Base-by-base conservation (phyloP, 2,113 vertebrate genomes). In the Mesitornis unicolor region DNA sequence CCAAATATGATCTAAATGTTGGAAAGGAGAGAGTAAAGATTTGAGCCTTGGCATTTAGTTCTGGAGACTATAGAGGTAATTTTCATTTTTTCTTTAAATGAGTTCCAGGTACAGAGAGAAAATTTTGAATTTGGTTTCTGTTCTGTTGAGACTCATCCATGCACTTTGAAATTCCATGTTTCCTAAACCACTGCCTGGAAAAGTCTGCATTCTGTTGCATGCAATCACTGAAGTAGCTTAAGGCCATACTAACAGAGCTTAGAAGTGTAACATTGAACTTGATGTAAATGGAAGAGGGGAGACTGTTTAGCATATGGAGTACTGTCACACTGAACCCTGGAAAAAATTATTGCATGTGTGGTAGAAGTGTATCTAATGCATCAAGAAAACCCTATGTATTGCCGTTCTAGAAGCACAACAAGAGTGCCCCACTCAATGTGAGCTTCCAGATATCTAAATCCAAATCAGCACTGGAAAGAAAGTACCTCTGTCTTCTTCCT, bases 231-330 rank as follows among this genome's bases (percentile, higher is more conserved):
- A 93, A 54, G 13, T 53, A 91, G 67, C 95, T 84, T 69, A 59
- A 90, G 86, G 84, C 53, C 38, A 59, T 63, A 54, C 53, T 87
- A 80, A 59, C 84, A 79, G 70, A 87, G 78, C 91, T 94, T 95
- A 51, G 38, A 96, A 85, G 67, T 91, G 47, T 54, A 74, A 73
- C 67, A 63, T 36, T 83, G 67, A 91, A 86, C 56, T 91, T 77
- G 74, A 85, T 91, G 26, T 43, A 94, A 94, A 95, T 63, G 75
- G 36, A 91, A 93, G 47, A 88, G 11, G 29, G 24, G 59, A 91
- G 38, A 60, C 50, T 36, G 29, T 88, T 91, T 80, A 90, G 59
- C 75, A 61, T 87, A 73, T 0, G 5, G 53, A 90, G 26, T 33
- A 69, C 36, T 65, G 50, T 76, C 54, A 79, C 42, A 47, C 20